Conservation (phyloP, 2,888 invertebrate species). For the Ophion ellenae region DNA sequence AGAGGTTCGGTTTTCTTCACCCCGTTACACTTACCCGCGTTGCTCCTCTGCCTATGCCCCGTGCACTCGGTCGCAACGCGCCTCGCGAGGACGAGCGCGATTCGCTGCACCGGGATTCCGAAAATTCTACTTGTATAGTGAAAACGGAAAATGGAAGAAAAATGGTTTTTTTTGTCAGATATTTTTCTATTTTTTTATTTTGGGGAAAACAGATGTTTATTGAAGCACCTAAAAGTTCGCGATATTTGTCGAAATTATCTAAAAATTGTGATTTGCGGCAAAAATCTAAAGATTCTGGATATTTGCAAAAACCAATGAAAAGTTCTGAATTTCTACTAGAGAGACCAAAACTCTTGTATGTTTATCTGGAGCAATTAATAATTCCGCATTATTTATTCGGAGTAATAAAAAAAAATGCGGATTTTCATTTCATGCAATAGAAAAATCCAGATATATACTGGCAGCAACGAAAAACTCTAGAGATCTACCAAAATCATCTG, state of each 20-base stretch:
- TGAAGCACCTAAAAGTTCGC: not conserved
- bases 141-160: not conserved
- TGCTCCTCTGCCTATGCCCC: constrained; percentile 1
- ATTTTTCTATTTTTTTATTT: too few species aligned
- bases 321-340: not conserved
- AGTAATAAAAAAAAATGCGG: too few species aligned
- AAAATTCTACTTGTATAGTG: not conserved
- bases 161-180: not conserved
- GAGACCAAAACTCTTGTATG: too few species aligned
- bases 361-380: too few species aligned
- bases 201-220: not conserved
- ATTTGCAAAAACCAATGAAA: not conserved
- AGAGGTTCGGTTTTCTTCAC: constrained; percentile 39
- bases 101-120: not conserved
- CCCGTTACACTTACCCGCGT: constrained; percentile 4
- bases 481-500: not conserved
- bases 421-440: too few species aligned
- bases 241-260: not conserved
- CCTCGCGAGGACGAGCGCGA: too few species aligned
- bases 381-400: too few species aligned
- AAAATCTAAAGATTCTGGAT: not conserved
- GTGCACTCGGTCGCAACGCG: constrained; percentile 4
- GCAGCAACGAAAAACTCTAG: too few species aligned
- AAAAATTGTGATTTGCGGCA: not conserved
- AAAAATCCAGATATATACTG: too few species aligned